A percentile compares a stretch with the other conserved stretches of the same genome.
phyloP scores from a whole-genome alignment of 2,113 vertebrate genomes.

The Pygoscelis adeliae region DNA sequence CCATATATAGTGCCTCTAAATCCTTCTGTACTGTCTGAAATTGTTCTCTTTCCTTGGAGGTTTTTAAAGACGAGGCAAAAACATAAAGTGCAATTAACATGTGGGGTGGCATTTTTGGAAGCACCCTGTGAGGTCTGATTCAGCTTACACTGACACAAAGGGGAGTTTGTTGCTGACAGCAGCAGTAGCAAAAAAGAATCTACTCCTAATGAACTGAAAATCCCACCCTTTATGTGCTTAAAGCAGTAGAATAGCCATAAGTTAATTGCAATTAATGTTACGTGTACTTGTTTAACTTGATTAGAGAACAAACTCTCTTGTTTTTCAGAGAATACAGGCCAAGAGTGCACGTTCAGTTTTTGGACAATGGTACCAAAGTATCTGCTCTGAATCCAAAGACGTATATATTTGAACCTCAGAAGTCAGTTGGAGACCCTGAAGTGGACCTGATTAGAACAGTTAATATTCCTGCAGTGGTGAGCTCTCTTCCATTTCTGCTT shows the following conservation, averaged over 20 bases:
- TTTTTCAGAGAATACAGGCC: constrained; percentile 86
- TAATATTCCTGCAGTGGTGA: constrained; percentile 93
- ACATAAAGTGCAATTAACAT: not conserved
- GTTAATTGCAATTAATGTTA: not conserved
- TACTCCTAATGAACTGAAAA: not conserved
- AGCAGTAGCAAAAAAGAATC: not conserved
- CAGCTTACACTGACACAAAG: not conserved
- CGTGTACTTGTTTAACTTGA: not conserved
- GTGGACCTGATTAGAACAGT: constrained; percentile 88
- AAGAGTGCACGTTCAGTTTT: constrained; percentile 84
- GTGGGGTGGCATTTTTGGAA: not conserved
- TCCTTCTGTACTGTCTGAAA: not conserved
- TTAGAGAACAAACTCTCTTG: not conserved
- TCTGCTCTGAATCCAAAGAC: constrained; percentile 88
- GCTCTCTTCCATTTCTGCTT: constrained; percentile 8
- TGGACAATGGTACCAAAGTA: constrained; percentile 88
- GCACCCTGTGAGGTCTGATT: not conserved
- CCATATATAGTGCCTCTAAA: not conserved
- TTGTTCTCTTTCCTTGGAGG: not conserved
- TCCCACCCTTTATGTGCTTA: not conserved
- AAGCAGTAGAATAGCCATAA: not conserved
- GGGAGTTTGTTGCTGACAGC: not conserved
- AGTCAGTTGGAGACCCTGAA: constrained; percentile 86
- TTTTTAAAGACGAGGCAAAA: not conserved
- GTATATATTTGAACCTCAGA: constrained; percentile 86